A percentile compares a stretch with the other conserved stretches of the same genome.
phyloP scores from a whole-genome alignment of 2,113 vertebrate genomes.

The Rhinolophus ferrumequinum region DNA sequence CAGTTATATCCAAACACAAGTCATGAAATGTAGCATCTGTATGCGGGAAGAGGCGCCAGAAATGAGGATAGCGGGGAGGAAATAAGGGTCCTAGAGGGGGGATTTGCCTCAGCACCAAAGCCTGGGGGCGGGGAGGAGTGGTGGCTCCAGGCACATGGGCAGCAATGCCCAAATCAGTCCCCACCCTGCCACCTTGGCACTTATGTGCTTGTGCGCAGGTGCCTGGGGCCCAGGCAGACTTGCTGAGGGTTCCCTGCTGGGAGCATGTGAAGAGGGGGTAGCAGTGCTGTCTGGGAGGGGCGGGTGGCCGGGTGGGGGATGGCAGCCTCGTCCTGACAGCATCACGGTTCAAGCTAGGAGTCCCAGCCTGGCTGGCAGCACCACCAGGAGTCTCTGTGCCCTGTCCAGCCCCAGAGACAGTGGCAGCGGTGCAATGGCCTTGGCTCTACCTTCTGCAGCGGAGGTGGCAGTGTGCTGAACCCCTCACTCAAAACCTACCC shows the following conservation, averaged over 20 bases:
- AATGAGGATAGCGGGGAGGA: background rate
- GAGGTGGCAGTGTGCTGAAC: background rate
- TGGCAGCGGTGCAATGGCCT: background rate
- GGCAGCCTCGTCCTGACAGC: background rate
- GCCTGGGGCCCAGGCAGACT: background rate
- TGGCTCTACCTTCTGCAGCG: background rate
- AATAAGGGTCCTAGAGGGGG: background rate
- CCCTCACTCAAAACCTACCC: background rate
- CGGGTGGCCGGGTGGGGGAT: rapidly evolving
- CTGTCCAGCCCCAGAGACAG: background rate
- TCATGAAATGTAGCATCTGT: background rate
- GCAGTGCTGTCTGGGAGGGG: background rate
- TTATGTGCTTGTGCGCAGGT: background rate
- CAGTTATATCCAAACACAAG: background rate
- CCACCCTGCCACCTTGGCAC: too few species aligned
- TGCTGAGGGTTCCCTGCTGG: background rate
- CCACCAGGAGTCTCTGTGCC: background rate
- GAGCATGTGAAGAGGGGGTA: background rate
- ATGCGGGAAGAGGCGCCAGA: background rate
- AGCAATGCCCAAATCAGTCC: background rate
- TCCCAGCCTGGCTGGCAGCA: background rate
- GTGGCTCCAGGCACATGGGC: rapidly evolving
- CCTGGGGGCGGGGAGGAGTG: background rate
- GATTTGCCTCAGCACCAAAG: background rate
- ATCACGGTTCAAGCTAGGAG: background rate